Conservation (phyloP, 2,797 vertebrate species). For the Sebastes iracundus region DNA sequence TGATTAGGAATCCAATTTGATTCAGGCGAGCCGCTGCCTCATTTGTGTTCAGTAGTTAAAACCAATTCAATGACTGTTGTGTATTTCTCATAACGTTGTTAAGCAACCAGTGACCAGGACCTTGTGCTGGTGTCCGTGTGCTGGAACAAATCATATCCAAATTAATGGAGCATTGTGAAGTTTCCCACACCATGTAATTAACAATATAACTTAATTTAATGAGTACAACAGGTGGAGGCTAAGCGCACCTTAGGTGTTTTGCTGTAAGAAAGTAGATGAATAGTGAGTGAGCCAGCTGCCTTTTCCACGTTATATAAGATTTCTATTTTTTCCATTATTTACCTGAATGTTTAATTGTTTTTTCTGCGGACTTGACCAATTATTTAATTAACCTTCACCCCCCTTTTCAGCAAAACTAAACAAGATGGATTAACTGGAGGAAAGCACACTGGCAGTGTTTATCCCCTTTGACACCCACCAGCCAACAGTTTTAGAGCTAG, state of each 20-base stretch:
- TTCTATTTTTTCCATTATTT: background rate
- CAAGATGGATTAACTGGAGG: background rate
- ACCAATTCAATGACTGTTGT: background rate
- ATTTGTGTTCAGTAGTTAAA: background rate
- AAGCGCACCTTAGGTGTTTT: background rate
- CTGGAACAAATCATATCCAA: background rate
- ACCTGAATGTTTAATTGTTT: background rate
- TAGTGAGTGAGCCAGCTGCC: background rate
- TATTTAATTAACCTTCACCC: background rate
- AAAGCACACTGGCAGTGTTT: background rate
- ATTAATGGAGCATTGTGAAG: background rate
- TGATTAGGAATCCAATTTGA: slow-evolving; percentile 7
- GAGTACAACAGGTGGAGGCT: background rate
- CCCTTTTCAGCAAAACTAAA: background rate
- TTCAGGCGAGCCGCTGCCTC: background rate
- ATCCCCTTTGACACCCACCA: too few relatives aligned
- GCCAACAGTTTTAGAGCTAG: too few relatives aligned
- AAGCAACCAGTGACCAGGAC: background rate
- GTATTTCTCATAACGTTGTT: background rate
- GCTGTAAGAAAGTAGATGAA: background rate
- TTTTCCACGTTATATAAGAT: background rate
- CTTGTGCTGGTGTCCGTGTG: background rate
- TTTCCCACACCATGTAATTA: background rate
- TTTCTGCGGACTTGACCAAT: background rate
- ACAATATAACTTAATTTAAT: background rate